phyloP scores from a whole-genome alignment of 2,797 vertebrate species.

The Petrocephalus schoutedeni region DNA sequence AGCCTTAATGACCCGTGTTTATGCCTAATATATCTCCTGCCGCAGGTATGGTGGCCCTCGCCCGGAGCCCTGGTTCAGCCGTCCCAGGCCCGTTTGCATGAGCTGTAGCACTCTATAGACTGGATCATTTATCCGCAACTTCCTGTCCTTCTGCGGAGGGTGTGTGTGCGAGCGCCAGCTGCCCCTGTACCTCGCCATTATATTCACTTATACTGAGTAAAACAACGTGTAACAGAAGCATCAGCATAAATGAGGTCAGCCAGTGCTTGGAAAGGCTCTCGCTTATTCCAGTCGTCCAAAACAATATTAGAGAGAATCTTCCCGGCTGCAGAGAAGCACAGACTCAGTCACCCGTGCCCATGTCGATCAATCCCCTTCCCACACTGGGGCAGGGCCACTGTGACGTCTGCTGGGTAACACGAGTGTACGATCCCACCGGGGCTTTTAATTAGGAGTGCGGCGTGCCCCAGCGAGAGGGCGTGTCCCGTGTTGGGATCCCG shows the following conservation, averaged over 20 bases:
- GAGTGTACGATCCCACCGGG: not conserved
- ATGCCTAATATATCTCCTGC: not conserved
- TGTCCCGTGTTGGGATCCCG: not conserved
- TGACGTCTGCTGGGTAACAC: not conserved
- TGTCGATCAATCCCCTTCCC: not conserved
- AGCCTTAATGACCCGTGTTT: not conserved
- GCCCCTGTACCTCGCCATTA: not conserved
- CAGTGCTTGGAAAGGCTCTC: not conserved
- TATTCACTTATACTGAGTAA: not conserved
- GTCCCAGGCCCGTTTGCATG: not conserved
- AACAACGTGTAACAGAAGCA: not conserved
- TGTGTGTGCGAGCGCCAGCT: not conserved
- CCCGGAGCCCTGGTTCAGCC: not conserved
- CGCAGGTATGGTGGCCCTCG: not conserved
- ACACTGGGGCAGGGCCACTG: not conserved
- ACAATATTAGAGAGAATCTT: not conserved
- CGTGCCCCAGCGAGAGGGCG: not conserved
- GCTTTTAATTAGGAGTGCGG: not conserved
- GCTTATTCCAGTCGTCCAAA: not conserved
- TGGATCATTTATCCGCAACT: not conserved
- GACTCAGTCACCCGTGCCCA: not conserved
- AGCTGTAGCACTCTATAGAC: not conserved
- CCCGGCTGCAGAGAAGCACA: not conserved
- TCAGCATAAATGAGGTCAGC: not conserved
- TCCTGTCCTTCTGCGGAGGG: not conserved